Evolutionary conservation across 2,888 invertebrate genomes (phyloP), one percentile per base, ranked within the genome.

Genomic region (Dinocampus coccinellae): DNA sequence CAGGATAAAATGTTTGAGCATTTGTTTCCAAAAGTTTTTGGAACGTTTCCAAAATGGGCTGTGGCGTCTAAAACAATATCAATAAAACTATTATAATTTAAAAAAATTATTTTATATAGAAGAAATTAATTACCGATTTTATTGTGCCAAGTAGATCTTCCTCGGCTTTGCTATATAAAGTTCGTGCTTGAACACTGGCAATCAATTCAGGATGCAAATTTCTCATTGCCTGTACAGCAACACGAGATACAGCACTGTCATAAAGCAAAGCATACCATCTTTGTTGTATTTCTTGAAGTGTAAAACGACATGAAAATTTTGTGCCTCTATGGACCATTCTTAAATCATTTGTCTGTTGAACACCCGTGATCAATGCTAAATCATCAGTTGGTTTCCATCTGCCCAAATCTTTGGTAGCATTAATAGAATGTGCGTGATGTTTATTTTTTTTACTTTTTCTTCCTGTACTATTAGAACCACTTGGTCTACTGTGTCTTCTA

Each of bases 341-440:
- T 70, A 95, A 87, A 82, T 95, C 95, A 87, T 94, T 95, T 11
- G 94, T 94, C 89, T 97, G 98, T 82, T 97, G 95, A 3, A 98
- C 96, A 73, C 97, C 97, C 75, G 96, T 93, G 74, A 99, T 96
- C 0, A 99, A 90, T 0, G 96, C 95, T 33, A 99, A 89, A 89
- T 99, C 99, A 89, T 99, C 99, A 24, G 95, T 94, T 1, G 98
- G 97, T 85, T 98, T 98, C 99, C 99, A 99, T 68, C 97, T 91
- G 0, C 98, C 98, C 58, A 96, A 89, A 88, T 95, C 95, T 88
- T 95, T 94, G 1, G 94, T 93, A 4, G 94, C 92, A 77, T 87
- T 86, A 1, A 93, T 88, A 66, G 92, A 92, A 83, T 91, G 92
- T 9, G 92, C 89, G 75, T 92, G 92, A 60, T 92, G 91, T 77